These are phyloP conservation scores for Phymastichus coffea DNA, from an alignment of 1,140 invertebrate species.

Conservation along the genomic window DNA sequence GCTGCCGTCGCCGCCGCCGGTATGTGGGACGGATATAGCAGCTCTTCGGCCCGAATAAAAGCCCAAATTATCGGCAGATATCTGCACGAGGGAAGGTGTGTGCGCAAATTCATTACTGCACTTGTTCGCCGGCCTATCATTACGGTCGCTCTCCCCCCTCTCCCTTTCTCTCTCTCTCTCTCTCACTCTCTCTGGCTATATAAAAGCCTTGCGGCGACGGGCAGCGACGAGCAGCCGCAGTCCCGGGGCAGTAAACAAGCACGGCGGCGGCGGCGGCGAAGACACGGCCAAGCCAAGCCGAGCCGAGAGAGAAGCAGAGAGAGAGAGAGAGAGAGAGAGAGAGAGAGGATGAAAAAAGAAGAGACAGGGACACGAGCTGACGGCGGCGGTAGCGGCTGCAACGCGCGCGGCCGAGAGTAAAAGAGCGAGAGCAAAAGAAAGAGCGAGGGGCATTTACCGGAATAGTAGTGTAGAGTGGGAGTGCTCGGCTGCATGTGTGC, in stretches of 20 bases:
- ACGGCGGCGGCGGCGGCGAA: constrained; percentile 1
- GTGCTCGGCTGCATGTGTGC: too few relatives aligned
- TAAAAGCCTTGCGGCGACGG: not conserved
- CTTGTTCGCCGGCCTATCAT: too few relatives aligned
- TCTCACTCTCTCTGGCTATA: not conserved
- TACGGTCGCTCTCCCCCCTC: too few relatives aligned
- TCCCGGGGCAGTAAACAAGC: not conserved
- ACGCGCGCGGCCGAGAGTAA: not conserved
- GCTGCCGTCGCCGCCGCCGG: too few relatives aligned
- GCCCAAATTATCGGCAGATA: too few relatives aligned
- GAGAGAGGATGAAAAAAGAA: not conserved
- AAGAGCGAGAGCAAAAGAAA: constrained; percentile 18
- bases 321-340: constrained; percentile 1
- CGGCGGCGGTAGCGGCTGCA: constrained; percentile 26
- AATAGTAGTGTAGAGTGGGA: constrained; percentile 13
- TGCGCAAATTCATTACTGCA: too few relatives aligned
- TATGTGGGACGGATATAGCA: not conserved
- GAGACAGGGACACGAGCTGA: not conserved
- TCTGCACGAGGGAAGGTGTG: too few relatives aligned
- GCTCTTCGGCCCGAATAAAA: too few relatives aligned
- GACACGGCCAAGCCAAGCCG: constrained; percentile 13
- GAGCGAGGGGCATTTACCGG: constrained; percentile 23
- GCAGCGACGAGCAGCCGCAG: not conserved
- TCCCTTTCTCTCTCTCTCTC: not conserved
- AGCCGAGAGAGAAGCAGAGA: constrained; percentile 25